These are phyloP conservation scores for Pollachius pollachius DNA, from an alignment of 2,113 vertebrate species.

Conservation along the genomic window DNA sequence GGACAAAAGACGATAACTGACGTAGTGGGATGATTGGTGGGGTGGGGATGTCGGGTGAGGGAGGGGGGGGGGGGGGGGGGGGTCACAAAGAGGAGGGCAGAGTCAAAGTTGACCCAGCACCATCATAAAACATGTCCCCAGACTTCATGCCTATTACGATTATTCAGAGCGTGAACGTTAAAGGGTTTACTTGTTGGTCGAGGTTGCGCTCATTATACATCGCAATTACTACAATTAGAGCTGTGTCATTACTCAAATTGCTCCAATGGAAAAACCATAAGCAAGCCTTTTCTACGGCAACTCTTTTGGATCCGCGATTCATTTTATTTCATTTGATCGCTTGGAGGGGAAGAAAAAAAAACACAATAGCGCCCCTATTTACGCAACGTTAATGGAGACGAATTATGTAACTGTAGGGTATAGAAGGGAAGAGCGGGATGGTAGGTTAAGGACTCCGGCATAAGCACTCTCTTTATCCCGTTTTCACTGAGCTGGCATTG, in stretches of 20 bases:
- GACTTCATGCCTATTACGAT: too few species aligned
- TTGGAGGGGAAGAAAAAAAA: neutral
- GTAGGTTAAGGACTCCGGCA: constrained; percentile 74
- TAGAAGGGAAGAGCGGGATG: constrained; percentile 51
- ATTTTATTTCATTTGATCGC: too few species aligned
- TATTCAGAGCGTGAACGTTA: too few species aligned
- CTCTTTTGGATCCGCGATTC: too few species aligned
- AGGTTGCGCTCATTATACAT: neutral
- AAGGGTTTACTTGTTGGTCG: too few species aligned
- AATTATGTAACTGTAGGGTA: constrained; percentile 40
- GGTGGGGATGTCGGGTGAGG: constrained; percentile 15
- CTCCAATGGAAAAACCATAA: neutral
- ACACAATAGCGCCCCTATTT: constrained; percentile 16
- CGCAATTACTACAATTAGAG: constrained; percentile 10
- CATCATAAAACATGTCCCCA: neutral
- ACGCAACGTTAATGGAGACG: constrained; percentile 33
- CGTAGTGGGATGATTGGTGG: constrained; percentile 36
- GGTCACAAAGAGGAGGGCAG: constrained; percentile 2
- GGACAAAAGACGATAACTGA: constrained; percentile 93
- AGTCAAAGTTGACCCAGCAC: constrained; percentile 20
- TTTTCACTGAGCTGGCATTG: constrained; percentile 88
- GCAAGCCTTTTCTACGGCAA: too few species aligned
- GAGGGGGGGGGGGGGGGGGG: constrained; percentile 7
- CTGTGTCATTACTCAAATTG: constrained; percentile 14
- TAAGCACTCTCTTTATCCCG: constrained; percentile 90